These are phyloP conservation scores for Hyposoter dolosus DNA, from an alignment of 2,888 invertebrate species.

Conservation along the genomic window DNA sequence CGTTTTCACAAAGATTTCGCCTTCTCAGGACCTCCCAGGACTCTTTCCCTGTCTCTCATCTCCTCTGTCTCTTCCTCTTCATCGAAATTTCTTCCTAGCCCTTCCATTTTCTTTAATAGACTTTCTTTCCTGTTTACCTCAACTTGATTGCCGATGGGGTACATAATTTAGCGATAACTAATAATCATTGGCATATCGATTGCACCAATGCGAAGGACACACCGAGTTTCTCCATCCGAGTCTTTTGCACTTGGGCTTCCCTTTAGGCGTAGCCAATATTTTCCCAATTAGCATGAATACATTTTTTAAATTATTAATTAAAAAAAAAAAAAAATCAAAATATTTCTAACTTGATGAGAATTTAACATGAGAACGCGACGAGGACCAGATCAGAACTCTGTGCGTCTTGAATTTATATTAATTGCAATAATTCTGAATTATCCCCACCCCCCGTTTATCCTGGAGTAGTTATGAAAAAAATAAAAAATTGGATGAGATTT, in stretches of 20 bases:
- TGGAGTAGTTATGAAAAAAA: no score
- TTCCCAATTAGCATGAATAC: no score
- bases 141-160: conserved; percentile 32
- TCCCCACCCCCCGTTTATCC: no score
- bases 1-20: conserved; percentile 78
- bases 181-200: conserved; percentile 16
- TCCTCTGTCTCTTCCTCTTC: neutral
- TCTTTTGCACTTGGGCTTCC: neutral
- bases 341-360: no score
- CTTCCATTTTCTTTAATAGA: neutral
- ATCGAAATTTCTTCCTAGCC: neutral
- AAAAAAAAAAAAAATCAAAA: no score
- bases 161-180: conserved; percentile 24
- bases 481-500: no score
- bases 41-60: conserved; percentile 8
- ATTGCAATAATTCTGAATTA: no score
- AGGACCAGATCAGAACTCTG: no score
- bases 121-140: conserved; percentile 16
- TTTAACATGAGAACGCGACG: no score
- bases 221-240: neutral
- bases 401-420: no score
- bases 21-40: conserved; percentile 59
- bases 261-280: neutral
- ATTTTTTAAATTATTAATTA: no score
- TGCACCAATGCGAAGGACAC: neutral